Evolutionary conservation across 2,113 vertebrate genomes (phyloP), one percentile per base, ranked within the genome.

Genomic region (Columbina picui): DNA sequence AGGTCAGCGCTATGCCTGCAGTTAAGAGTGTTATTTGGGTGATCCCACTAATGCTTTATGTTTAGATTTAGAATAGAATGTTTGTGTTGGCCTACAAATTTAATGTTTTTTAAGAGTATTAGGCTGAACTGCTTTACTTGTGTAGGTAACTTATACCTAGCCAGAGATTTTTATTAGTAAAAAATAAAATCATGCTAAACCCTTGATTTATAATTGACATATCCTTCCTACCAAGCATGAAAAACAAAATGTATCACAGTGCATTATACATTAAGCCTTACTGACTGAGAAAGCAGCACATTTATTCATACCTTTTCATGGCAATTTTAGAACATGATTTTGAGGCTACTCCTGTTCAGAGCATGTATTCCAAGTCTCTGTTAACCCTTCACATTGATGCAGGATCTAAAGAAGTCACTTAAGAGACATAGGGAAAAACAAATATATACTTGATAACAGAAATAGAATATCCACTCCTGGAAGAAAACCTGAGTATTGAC

Each of bases 251-350:
- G 20, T 74, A 73, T 68, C 55, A 57, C 32, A 29, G 56, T 52
- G 12, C 45, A 81, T 85, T 74, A 84, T 92, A 60, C 27, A 43
- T 94, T 82, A 89, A 68, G 60, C n/a, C 25, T 82, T 83, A 60
- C 47, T 65, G 82, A 26, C 83, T 65, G 64, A 84, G 82, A 74
- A 84, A 43, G 55, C 68, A 59, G 56, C 41, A 63, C 11, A 4
- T 94, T 77, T 92, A 74, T 90, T 90, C 63, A 27, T 92, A 61
- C 59, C 10, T 89, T 93, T 81, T 86, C 64, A 56, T 47, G 55
- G 49, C 64, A 78, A 71, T 87, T 92, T 90, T 78, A 70, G 69
- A 81, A 64, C 38, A 56, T n/a, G 45, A 59, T 70, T 93, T 95
- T 67, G 14, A 71, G 19, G 81, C 76, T 77, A 25, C 34, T 89